Percentiles rank a stretch among this genome's conserved stretches.
Conservation (phyloP, 2,113 vertebrate genomes). For the Ageneiosus marmoratus region DNA sequence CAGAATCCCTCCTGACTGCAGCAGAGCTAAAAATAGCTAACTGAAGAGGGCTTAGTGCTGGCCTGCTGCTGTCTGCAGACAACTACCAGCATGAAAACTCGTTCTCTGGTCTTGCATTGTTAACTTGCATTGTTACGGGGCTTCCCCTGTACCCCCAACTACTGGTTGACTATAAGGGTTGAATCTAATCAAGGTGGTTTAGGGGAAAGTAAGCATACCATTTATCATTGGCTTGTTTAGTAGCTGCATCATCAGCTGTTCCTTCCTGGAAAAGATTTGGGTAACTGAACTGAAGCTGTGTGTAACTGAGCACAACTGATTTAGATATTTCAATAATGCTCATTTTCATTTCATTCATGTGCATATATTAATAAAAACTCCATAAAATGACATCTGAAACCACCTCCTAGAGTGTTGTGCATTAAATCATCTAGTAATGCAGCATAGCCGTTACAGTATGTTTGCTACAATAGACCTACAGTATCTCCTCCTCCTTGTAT, state of each 20-base stretch:
- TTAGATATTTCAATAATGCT: background rate
- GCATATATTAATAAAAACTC: background rate
- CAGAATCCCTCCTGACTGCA: constrained; percentile 51
- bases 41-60: constrained; percentile 42
- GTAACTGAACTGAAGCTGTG: background rate
- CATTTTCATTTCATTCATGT: background rate
- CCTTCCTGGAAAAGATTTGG: constrained; percentile 6
- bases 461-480: background rate
- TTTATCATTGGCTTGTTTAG: constrained; percentile 34
- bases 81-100: constrained; percentile 13
- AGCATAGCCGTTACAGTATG: background rate
- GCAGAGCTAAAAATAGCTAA: constrained; percentile 52
- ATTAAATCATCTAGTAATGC: background rate
- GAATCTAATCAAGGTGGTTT: constrained; percentile 37
- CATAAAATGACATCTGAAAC: background rate
- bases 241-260: constrained; percentile 19
- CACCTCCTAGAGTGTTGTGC: background rate
- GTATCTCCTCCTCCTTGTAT: background rate
- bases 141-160: background rate
- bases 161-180: constrained; percentile 17
- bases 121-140: constrained; percentile 6
- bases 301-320: background rate
- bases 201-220: constrained; percentile 2
- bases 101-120: constrained; percentile 13
- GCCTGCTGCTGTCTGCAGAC: constrained; percentile 32